phyloP scores from a whole-genome alignment of 2,888 invertebrate species.

The Lypha dubia region DNA sequence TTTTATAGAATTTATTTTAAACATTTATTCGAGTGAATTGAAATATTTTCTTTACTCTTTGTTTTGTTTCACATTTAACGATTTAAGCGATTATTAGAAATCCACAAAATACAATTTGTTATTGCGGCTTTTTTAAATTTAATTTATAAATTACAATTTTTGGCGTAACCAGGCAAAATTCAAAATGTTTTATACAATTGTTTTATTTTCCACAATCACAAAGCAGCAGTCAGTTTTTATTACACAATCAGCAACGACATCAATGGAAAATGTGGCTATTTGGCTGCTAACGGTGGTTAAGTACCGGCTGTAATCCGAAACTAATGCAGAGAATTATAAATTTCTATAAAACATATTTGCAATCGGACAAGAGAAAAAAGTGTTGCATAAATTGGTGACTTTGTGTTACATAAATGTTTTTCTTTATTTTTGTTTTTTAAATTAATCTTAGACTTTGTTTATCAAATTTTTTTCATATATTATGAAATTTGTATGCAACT shows the following conservation, averaged over 20 bases:
- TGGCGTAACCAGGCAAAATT: not conserved
- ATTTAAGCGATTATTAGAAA: not conserved
- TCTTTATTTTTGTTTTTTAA: no score
- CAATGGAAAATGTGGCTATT: not conserved
- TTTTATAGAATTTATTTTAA: no score
- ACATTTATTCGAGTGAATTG: no score
- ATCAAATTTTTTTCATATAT: no score
- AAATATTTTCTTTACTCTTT: no score
- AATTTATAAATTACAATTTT: not conserved
- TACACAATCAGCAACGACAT: not conserved
- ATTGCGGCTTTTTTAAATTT: constrained; percentile 4
- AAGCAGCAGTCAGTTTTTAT: not conserved
- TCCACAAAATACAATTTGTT: not conserved
- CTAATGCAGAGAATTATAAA: not conserved
- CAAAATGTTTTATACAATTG: not conserved
- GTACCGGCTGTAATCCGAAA: not conserved
- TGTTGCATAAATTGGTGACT: not conserved
- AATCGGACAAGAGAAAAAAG: not conserved
- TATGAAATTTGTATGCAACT: no score
- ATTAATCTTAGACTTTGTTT: no score
- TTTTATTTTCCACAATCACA: not conserved
- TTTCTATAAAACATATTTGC: not conserved
- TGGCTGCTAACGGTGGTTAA: not conserved
- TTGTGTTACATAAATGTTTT: no score
- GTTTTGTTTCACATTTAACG: no score